Evolutionary conservation across 2,888 invertebrate genomes (phyloP).

Genomic region (Synanthedon andrenaeformis): DNA sequence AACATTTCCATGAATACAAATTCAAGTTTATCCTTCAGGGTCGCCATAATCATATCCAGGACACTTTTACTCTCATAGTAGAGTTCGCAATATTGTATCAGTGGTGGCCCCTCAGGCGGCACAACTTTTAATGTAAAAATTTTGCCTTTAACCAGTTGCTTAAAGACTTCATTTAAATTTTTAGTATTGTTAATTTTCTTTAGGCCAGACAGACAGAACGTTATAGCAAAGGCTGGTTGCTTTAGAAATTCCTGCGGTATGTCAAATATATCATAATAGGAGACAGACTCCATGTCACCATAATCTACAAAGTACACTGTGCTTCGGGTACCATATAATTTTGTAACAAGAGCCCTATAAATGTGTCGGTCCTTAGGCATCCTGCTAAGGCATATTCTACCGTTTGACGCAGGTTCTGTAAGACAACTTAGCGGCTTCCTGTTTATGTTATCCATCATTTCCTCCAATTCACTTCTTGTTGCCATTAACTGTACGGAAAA

Average conservation of each 20-base stretch:
- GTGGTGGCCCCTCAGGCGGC: slow-evolving; percentile 76
- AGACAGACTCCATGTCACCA: slow-evolving; percentile 80
- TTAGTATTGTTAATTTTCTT: slow-evolving; percentile 72
- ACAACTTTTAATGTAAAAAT: slow-evolving; percentile 75
- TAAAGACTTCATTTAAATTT: slow-evolving; percentile 77
- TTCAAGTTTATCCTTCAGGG: slow-evolving; percentile 49
- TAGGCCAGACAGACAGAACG: slow-evolving; percentile 79
- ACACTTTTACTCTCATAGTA: slow-evolving; percentile 72
- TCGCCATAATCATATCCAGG: slow-evolving; percentile 64
- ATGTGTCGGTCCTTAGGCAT: slow-evolving; percentile 77
- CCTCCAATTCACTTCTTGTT: slow-evolving; percentile 70
- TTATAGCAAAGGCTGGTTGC: slow-evolving; percentile 80
- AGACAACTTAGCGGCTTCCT: slow-evolving; percentile 72
- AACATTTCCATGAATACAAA: slow-evolving; percentile 50
- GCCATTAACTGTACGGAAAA: slow-evolving; percentile 81
- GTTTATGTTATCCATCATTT: slow-evolving; percentile 81
- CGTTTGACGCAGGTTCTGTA: slow-evolving; percentile 77
- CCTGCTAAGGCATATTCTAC: slow-evolving; percentile 81
- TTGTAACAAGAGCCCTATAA: slow-evolving; percentile 82
- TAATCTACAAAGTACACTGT: slow-evolving; percentile 86
- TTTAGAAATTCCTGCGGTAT: slow-evolving; percentile 79
- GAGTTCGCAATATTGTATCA: slow-evolving; percentile 81
- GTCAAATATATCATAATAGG: slow-evolving; percentile 78
- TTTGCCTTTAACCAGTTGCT: slow-evolving; percentile 74
- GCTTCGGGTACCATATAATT: slow-evolving; percentile 77